These are phyloP conservation scores for Ischnus inquisitorius DNA, from an alignment of 2,888 invertebrate species.

Conservation along the genomic window DNA sequence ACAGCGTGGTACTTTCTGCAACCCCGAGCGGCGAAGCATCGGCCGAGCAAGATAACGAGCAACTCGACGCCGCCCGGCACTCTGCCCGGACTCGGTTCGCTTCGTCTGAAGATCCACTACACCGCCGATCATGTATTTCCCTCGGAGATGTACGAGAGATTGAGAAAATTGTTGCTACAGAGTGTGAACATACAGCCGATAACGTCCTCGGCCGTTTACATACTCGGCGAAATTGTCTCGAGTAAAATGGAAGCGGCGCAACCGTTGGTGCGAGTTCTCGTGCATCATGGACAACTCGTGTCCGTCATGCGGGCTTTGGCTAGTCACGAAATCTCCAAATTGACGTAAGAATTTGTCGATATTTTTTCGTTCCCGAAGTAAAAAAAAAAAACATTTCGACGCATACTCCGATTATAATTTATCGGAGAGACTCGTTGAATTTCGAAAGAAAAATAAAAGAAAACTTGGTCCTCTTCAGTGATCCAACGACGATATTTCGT, in stretches of 20 bases:
- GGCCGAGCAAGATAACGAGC: constrained; percentile 87
- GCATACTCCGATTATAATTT: too few species aligned
- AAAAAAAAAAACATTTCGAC: not conserved
- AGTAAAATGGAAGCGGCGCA: constrained; percentile 96
- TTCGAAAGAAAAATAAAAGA: constrained; percentile 8
- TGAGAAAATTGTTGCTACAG: constrained; percentile 92
- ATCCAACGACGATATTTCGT: constrained; percentile 96
- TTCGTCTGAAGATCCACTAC: constrained; percentile 94
- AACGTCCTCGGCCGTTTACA: constrained; percentile 92
- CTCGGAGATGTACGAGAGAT: constrained; percentile 91
- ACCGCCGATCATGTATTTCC: constrained; percentile 96
- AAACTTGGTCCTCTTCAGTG: constrained; percentile 86
- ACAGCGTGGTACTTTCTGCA: constrained; percentile 94
- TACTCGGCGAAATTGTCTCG: constrained; percentile 94
- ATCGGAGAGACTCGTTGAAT: not conserved
- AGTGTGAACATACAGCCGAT: constrained; percentile 91
- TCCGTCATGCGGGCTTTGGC: constrained; percentile 94
- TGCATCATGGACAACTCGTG: constrained; percentile 94
- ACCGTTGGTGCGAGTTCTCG: constrained; percentile 94
- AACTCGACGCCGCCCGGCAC: constrained; percentile 91
- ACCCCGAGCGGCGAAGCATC: constrained; percentile 89
- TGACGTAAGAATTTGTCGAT: constrained; percentile 89
- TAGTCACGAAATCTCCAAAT: constrained; percentile 95
- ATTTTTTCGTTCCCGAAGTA: constrained; percentile 20
- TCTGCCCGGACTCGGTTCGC: constrained; percentile 91